phyloP scores from a whole-genome alignment of 2,888 invertebrate species.

The Standfussiana lucernea region DNA sequence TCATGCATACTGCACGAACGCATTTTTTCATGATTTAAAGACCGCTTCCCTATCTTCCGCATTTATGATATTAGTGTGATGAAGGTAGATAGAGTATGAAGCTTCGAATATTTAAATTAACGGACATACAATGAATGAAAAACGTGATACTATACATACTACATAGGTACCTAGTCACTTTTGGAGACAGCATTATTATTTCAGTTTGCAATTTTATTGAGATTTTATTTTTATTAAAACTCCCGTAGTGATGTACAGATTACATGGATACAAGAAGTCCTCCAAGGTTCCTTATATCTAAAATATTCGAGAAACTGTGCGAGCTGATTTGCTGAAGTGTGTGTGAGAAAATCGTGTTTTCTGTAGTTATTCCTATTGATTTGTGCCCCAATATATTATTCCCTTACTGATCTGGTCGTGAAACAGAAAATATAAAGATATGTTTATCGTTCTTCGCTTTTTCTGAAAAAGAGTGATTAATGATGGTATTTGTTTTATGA shows the following conservation, averaged over 20 bases:
- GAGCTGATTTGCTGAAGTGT: background rate
- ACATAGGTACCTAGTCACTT: background rate
- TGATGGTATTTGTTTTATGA: conserved; percentile 19
- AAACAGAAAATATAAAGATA: conserved; percentile 43
- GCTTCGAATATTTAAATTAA: background rate
- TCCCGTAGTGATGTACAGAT: background rate
- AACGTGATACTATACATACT: background rate
- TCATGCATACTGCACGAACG: too few relatives aligned
- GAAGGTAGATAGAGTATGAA: background rate
- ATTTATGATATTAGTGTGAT: background rate
- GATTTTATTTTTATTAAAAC: too few relatives aligned
- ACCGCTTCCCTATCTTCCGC: too few relatives aligned
- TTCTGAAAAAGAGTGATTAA: conserved; percentile 40
- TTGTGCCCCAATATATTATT: conserved; percentile 39
- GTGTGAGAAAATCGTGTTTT: background rate
- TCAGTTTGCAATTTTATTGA: background rate
- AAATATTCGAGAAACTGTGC: background rate
- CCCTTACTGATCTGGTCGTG: conserved; percentile 23
- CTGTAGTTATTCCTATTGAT: conserved; percentile 37
- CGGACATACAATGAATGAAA: background rate
- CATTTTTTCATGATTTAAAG: too few relatives aligned
- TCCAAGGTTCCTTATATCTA: background rate
- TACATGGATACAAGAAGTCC: background rate
- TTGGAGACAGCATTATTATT: background rate
- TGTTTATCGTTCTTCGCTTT: conserved; percentile 35